Percentiles rank a stretch among this genome's conserved stretches.
phyloP scores from a whole-genome alignment of 2,888 invertebrate genomes.

The Lumbricus terrestris region DNA sequence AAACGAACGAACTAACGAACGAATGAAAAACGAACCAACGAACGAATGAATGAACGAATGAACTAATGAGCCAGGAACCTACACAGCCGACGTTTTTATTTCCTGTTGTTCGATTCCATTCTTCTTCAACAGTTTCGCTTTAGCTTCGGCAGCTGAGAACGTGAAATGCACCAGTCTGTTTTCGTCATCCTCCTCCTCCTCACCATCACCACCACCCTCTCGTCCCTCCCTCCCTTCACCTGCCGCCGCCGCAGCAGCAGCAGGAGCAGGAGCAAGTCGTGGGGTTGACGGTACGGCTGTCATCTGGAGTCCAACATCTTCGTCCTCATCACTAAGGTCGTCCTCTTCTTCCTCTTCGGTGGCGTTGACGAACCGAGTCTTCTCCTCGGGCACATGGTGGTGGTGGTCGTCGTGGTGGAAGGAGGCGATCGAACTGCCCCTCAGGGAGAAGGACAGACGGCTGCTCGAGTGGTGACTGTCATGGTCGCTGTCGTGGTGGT shows the following conservation, averaged over 20 bases:
- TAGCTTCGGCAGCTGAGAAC: constrained; percentile 25
- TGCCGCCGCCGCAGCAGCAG: neutral
- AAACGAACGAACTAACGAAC: no score
- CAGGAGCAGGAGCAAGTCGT: neutral
- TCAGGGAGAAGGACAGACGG: neutral
- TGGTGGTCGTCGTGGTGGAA: constrained; percentile 13
- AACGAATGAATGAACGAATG: no score
- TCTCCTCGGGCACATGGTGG: neutral
- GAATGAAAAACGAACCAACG: no score
- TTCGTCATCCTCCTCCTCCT: neutral
- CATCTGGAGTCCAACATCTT: neutral
- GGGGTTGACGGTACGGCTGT: neutral
- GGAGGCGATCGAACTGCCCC: neutral
- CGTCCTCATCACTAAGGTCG: neutral
- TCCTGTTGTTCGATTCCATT: neutral
- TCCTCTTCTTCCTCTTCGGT: neutral
- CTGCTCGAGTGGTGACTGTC: constrained; percentile 21
- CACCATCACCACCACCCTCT: neutral
- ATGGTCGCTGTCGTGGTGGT: constrained; percentile 13
- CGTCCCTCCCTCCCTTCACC: neutral
- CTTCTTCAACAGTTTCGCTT: neutral
- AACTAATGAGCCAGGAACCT: neutral
- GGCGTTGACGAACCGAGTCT: neutral
- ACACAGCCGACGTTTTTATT: neutral
- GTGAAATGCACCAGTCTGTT: constrained; percentile 33